phyloP scores from a whole-genome alignment of 2,113 vertebrate species.

The Glaucomys volans region DNA sequence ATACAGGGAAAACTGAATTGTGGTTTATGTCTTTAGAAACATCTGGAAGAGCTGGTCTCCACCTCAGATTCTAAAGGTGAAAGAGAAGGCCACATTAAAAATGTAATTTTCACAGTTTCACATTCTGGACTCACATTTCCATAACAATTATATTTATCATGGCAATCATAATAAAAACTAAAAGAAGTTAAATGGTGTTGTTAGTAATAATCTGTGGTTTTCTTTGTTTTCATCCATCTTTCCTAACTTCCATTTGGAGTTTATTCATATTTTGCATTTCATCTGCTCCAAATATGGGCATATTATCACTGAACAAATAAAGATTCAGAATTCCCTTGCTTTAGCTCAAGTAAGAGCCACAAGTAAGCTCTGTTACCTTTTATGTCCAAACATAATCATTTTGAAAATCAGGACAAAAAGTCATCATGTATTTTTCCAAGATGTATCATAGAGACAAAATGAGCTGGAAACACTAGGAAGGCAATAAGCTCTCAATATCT shows the following conservation, averaged over 20 bases:
- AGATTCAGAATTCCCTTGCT: neutral
- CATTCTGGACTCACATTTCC: neutral
- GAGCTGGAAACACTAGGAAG: neutral
- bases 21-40: neutral
- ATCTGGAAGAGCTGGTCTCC: neutral
- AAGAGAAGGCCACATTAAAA: neutral
- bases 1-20: neutral
- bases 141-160: neutral
- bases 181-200: neutral
- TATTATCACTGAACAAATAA: neutral
- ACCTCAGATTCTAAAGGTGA: neutral
- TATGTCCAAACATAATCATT: conserved; percentile 20
- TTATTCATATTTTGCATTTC: neutral
- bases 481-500: neutral
- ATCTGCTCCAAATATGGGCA: neutral
- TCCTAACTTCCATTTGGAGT: neutral
- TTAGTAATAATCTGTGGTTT: neutral
- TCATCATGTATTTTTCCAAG: neutral
- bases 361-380: neutral
- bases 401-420: conserved; percentile 36
- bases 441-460: neutral
- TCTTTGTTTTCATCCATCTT: neutral
- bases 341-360: neutral
- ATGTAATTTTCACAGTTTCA: neutral
- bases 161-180: neutral